A percentile compares a stretch with the other conserved stretches of the same genome.
Conservation (phyloP, 2,113 vertebrate species). For the Acanthisitta chloris region DNA sequence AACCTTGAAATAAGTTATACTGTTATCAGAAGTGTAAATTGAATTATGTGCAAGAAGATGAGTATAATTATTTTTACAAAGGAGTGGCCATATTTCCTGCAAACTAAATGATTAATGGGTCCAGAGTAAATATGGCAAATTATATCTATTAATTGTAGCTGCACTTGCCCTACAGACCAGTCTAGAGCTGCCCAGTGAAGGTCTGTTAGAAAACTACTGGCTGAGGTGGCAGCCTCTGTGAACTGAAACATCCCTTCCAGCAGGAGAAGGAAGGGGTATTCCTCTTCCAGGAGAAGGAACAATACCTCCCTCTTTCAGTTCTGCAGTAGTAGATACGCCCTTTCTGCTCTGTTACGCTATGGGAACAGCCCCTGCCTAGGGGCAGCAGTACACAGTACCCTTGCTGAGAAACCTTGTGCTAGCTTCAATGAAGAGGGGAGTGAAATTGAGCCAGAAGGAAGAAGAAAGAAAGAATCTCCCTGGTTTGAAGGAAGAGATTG, state of each 20-base stretch:
- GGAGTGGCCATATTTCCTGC: neutral
- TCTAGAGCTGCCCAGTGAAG: neutral
- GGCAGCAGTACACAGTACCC: neutral
- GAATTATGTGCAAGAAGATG: neutral
- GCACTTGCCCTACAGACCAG: neutral
- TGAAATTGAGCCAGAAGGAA: neutral
- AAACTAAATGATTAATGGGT: neutral
- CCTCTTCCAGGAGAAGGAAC: neutral
- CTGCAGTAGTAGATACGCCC: neutral
- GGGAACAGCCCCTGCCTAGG: rapidly evolving
- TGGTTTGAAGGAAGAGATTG: neutral
- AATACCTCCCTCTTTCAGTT: neutral
- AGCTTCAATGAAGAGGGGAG: rapidly evolving
- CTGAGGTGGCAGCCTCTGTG: neutral
- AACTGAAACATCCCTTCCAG: neutral
- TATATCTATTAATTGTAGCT: neutral
- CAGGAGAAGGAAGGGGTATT: neutral
- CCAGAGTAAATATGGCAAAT: neutral
- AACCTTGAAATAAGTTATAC: neutral
- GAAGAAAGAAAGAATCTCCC: neutral
- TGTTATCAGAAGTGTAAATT: neutral
- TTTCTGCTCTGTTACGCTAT: neutral
- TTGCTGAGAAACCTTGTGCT: neutral
- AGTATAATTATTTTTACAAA: neutral
- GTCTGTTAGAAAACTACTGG: neutral